Conservation (phyloP, 2,797 vertebrate genomes). For the Graptemys geographica region DNA sequence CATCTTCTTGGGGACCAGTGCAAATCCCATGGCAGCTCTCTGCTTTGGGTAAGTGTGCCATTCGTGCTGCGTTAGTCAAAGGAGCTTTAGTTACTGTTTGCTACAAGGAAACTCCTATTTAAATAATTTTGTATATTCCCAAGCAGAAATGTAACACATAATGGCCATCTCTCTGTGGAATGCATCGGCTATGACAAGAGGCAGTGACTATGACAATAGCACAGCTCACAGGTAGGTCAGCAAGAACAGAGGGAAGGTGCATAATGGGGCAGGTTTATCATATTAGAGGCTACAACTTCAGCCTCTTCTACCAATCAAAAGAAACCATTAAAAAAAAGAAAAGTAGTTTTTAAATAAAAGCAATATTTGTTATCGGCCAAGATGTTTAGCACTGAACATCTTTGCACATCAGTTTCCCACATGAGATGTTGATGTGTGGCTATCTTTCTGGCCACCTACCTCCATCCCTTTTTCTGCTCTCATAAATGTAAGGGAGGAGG, state of each 20-base stretch:
- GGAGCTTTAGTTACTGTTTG: not conserved
- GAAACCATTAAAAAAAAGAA: not conserved
- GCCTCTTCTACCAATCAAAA: not conserved
- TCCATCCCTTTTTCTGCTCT: conserved; percentile 28
- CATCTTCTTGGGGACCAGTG: not conserved
- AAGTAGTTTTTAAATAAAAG: not conserved
- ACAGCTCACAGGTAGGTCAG: not conserved
- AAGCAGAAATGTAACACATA: not conserved
- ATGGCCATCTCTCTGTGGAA: not conserved
- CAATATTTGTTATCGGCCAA: not conserved
- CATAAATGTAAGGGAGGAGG: not conserved
- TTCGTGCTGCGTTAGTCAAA: not conserved
- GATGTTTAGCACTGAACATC: not conserved
- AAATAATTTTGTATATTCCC: not conserved
- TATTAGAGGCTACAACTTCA: conserved; percentile 11
- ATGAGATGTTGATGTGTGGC: conserved; percentile 33
- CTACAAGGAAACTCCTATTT: not conserved
- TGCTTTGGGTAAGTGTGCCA: not conserved
- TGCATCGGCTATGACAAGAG: accelerated
- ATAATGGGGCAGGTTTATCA: not conserved
- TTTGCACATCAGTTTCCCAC: not conserved
- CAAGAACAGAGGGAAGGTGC: not conserved
- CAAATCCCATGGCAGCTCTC: not conserved
- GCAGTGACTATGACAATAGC: not conserved
- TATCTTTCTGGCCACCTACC: not conserved